Evolutionary conservation across 2,113 vertebrate genomes (phyloP).

Genomic region (Kobus ellipsiprymnus): DNA sequence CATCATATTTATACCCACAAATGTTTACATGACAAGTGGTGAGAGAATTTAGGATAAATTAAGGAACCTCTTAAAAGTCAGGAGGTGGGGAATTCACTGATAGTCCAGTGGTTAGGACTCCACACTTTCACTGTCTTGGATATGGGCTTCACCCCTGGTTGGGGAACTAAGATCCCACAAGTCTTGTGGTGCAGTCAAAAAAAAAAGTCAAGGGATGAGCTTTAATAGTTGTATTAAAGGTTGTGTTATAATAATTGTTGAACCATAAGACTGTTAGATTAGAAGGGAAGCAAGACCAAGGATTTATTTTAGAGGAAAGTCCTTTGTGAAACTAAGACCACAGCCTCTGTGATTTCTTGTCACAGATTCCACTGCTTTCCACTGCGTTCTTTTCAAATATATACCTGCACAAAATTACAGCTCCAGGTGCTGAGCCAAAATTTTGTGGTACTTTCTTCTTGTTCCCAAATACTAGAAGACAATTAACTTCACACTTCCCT

Average conservation of each 20-base stretch:
- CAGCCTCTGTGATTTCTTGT: neutral
- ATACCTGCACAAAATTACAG: neutral
- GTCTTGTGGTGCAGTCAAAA: neutral
- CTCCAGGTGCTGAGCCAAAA: neutral
- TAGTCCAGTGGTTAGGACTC: neutral
- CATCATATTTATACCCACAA: neutral
- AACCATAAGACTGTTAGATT: neutral
- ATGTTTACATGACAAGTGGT: neutral
- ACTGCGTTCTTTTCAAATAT: neutral
- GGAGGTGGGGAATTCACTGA: neutral
- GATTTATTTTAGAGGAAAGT: neutral
- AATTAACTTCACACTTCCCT: neutral
- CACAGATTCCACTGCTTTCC: neutral
- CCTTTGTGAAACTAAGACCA: neutral
- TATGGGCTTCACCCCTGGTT: neutral
- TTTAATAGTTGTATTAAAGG: neutral
- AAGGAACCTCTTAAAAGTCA: neutral
- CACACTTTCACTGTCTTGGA: neutral
- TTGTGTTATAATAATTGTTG: neutral
- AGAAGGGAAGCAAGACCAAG: neutral
- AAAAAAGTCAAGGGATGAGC: neutral
- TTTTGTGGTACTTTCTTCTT: neutral
- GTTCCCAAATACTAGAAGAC: slow-evolving; percentile 20
- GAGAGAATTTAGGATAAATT: neutral
- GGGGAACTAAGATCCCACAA: neutral